Conservation (phyloP, 2,113 vertebrate genomes). For the Campylorhamphus procurvoides region DNA sequence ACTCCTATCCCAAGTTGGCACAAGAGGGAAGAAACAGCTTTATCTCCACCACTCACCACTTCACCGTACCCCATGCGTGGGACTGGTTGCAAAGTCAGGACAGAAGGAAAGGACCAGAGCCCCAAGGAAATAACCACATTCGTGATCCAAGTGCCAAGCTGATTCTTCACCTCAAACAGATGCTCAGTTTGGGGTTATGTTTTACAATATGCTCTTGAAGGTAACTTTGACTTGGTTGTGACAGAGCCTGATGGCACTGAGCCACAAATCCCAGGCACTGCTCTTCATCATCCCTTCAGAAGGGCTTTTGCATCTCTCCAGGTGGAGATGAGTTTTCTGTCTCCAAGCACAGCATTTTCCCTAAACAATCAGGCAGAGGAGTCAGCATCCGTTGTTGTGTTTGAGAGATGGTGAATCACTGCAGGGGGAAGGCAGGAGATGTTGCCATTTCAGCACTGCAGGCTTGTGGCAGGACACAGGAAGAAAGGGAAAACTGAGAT, state of each 20-base stretch:
- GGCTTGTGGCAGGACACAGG: rapidly evolving
- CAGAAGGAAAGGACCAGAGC: not conserved
- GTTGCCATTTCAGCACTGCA: not conserved
- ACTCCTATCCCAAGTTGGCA: not conserved
- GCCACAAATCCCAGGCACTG: not conserved
- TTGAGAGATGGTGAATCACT: not conserved
- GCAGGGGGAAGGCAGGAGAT: not conserved
- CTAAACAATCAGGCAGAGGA: not conserved
- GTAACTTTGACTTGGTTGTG: not conserved
- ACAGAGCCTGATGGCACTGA: not conserved
- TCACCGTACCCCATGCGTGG: not conserved
- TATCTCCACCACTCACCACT: not conserved
- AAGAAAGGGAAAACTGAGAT: not conserved
- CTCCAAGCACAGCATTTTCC: not conserved
- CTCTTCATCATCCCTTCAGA: not conserved
- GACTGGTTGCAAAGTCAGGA: not conserved
- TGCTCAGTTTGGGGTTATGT: not conserved
- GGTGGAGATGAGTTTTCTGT: not conserved
- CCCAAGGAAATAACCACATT: not conserved
- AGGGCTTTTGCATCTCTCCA: not conserved
- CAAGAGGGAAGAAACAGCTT: not conserved
- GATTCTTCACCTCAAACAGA: not conserved
- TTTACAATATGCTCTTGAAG: not conserved
- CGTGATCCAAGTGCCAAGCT: not conserved
- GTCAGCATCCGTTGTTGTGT: not conserved